Percentiles rank a stretch among this genome's conserved stretches.
phyloP scores from a whole-genome alignment of 2,797 vertebrate species.

The Gephyroberyx darwinii region DNA sequence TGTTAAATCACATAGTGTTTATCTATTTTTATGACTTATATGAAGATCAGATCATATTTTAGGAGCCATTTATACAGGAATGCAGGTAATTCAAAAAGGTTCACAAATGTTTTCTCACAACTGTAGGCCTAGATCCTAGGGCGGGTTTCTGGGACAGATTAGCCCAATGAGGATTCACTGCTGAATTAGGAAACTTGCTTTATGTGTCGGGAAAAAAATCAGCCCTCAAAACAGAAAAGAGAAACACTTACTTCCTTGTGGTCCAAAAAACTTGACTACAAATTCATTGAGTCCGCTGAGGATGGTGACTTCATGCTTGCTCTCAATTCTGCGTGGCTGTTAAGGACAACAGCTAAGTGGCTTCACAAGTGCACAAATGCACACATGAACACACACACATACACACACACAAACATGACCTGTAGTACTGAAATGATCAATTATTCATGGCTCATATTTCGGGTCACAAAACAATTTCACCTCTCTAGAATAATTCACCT shows the following conservation, averaged over 20 bases:
- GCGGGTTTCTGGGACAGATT: not conserved
- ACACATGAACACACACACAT: not conserved
- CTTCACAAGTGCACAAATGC: not conserved
- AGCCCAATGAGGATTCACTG: not conserved
- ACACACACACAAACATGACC: not conserved
- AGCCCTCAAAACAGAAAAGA: constrained; percentile 4
- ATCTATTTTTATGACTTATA: too few species aligned
- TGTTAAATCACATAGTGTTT: too few species aligned
- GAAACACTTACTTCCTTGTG: constrained; percentile 96
- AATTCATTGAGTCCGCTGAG: constrained; percentile 99
- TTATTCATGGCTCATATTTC: not conserved
- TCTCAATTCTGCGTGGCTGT: constrained; percentile 89
- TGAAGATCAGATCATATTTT: too few species aligned
- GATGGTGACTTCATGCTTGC: constrained; percentile 98
- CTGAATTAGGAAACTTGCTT: not conserved
- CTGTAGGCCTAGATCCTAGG: not conserved
- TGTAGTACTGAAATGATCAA: not conserved
- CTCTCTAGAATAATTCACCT: not conserved
- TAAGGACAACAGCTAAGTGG: constrained; percentile 60
- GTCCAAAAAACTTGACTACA: constrained; percentile 99
- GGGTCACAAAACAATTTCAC: not conserved
- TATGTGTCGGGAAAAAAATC: not conserved
- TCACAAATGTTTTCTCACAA: too few species aligned
- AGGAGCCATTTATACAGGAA: too few species aligned
- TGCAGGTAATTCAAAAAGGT: too few species aligned